Conservation (phyloP, 2,113 vertebrate genomes). For the Caranx ignobilis region DNA sequence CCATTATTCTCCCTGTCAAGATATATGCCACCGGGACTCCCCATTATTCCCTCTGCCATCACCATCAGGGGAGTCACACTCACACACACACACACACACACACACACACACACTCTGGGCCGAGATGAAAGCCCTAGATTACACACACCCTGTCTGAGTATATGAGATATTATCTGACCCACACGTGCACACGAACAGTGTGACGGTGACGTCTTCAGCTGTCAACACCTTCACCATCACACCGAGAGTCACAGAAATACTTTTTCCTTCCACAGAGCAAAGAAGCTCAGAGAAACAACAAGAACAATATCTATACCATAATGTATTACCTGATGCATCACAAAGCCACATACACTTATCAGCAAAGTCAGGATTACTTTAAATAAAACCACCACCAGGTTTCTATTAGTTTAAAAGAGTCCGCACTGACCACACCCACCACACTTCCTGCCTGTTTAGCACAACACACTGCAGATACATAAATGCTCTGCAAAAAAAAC, state of each 20-base stretch:
- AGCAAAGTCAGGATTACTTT: neutral
- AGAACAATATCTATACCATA: too few relatives aligned
- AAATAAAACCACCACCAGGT: too few relatives aligned
- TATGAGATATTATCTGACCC: neutral
- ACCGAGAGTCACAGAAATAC: neutral
- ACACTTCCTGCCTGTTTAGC: too few relatives aligned
- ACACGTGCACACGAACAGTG: neutral
- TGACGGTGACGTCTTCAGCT: neutral
- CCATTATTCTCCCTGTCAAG: conserved; percentile 43
- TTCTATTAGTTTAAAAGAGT: too few relatives aligned
- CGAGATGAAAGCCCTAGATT: conserved; percentile 9
- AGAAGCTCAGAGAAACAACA: neutral
- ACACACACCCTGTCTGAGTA: neutral
- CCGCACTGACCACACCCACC: too few relatives aligned
- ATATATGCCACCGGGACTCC: conserved; percentile 4
- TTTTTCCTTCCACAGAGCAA: neutral
- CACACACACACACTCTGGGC: neutral
- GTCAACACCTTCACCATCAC: neutral
- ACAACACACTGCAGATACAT: too few relatives aligned
- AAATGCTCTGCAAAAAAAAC: too few relatives aligned
- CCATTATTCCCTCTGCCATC: conserved; percentile 10
- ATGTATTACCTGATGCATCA: neutral
- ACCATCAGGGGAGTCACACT: neutral
- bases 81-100: conserved; percentile 6
- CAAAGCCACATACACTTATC: neutral